phyloP scores from a whole-genome alignment of 2,113 vertebrate genomes.

The Corapipo altera region DNA sequence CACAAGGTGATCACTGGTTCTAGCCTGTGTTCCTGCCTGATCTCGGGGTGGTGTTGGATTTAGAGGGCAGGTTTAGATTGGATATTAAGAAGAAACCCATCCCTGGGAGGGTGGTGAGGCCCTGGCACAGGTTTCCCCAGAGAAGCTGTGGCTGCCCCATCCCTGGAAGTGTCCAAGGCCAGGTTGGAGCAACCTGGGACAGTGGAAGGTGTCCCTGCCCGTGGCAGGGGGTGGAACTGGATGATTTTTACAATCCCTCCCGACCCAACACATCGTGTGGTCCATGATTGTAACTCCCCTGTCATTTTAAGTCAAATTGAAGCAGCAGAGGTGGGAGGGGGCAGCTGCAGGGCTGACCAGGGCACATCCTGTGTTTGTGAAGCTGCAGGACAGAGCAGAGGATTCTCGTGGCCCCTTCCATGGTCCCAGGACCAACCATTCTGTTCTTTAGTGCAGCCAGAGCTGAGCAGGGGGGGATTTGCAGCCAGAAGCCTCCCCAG shows the following conservation, averaged over 20 bases:
- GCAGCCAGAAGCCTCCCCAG: background rate
- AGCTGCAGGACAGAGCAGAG: background rate
- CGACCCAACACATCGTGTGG: background rate
- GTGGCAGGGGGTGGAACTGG: background rate
- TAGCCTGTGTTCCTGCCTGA: background rate
- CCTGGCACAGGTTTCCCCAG: background rate
- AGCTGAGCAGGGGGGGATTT: background rate
- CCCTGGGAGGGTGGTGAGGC: background rate
- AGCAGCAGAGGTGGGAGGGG: background rate
- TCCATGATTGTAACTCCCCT: background rate
- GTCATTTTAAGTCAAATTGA: background rate
- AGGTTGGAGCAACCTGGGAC: background rate
- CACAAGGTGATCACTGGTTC: background rate
- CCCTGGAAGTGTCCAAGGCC: background rate
- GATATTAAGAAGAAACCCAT: background rate
- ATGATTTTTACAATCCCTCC: background rate
- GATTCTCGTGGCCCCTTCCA: background rate
- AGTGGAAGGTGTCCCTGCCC: background rate
- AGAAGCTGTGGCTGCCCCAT: background rate
- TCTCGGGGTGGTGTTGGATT: background rate
- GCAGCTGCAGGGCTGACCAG: background rate
- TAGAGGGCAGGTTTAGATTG: background rate
- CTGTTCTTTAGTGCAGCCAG: background rate
- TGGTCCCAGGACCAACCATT: background rate
- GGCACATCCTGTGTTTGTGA: background rate